phyloP scores from a whole-genome alignment of 2,797 vertebrate species.

The Hydrocynus forskahlii region DNA sequence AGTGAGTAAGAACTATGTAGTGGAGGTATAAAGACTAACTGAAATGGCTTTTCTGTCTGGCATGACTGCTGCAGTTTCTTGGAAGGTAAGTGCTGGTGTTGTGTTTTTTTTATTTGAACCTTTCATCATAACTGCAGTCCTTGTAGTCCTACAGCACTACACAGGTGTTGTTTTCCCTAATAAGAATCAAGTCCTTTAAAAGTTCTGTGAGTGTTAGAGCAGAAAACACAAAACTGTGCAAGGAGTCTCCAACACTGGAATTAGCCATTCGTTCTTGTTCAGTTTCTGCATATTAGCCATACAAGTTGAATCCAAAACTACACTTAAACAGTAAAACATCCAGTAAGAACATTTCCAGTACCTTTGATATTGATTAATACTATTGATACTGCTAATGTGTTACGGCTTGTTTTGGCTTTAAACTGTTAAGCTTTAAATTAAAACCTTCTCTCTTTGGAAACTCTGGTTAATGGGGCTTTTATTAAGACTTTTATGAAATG shows the following conservation, averaged over 20 bases:
- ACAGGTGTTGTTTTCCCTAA: neutral
- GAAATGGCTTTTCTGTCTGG: too few relatives aligned
- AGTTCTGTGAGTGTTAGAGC: too few relatives aligned
- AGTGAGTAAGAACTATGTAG: neutral
- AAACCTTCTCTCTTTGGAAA: too few relatives aligned
- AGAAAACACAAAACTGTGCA: neutral
- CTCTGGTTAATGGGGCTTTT: too few relatives aligned
- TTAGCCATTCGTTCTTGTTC: neutral
- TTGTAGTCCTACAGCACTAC: neutral
- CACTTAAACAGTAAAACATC: neutral
- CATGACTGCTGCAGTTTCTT: neutral
- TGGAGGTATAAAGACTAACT: too few relatives aligned
- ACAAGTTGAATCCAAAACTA: neutral
- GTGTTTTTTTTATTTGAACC: neutral
- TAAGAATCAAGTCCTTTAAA: too few relatives aligned
- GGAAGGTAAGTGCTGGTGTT: neutral
- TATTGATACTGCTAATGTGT: too few relatives aligned
- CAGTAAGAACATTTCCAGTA: too few relatives aligned
- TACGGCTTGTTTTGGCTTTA: too few relatives aligned
- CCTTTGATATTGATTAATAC: too few relatives aligned
- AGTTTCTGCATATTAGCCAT: neutral
- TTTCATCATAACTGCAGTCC: neutral
- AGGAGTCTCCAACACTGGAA: neutral
- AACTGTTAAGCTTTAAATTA: too few relatives aligned
- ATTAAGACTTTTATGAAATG: too few relatives aligned